Percentiles rank a stretch among this genome's conserved stretches.
Evolutionary conservation across 2,797 vertebrate genomes (phyloP).

Genomic region (Spinus olivaceus): DNA sequence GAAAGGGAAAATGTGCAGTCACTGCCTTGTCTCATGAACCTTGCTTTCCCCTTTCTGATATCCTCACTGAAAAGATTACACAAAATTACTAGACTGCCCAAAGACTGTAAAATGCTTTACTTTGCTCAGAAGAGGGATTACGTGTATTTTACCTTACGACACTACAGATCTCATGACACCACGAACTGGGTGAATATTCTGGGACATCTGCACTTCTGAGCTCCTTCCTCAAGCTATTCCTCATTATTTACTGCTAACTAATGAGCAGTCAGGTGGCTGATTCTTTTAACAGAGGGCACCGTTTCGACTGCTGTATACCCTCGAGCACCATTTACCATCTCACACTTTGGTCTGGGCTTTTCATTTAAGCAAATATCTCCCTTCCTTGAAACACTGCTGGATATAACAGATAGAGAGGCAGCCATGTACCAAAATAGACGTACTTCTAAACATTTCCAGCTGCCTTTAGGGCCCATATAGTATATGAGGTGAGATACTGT

Average conservation of each 20-base stretch:
- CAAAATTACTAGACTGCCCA: conserved; percentile 43
- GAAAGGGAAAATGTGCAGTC: neutral
- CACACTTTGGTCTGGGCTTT: conserved; percentile 59
- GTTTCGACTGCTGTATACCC: conserved; percentile 42
- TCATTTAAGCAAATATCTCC: conserved; percentile 64
- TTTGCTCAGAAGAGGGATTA: conserved; percentile 63
- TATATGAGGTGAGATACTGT: conserved; percentile 76
- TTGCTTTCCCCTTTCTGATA: neutral
- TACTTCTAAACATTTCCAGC: conserved; percentile 76
- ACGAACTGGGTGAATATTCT: conserved; percentile 8
- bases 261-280: conserved; percentile 62
- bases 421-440: conserved; percentile 56
- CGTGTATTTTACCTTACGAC: conserved; percentile 50
- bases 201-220: conserved; percentile 46
- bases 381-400: conserved; percentile 18
- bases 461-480: conserved; percentile 63
- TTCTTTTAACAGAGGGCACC: conserved; percentile 54
- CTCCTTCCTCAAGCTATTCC: conserved; percentile 52
- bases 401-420: conserved; percentile 55
- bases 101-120: conserved; percentile 51
- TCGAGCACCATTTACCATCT: conserved; percentile 50
- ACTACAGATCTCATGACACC: conserved; percentile 61
- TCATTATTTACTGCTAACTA: conserved; percentile 61
- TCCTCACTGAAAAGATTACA: conserved; percentile 43
- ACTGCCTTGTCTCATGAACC: neutral